Conservation (phyloP, 1,140 invertebrate species). For the Drosophila bipectinata region DNA sequence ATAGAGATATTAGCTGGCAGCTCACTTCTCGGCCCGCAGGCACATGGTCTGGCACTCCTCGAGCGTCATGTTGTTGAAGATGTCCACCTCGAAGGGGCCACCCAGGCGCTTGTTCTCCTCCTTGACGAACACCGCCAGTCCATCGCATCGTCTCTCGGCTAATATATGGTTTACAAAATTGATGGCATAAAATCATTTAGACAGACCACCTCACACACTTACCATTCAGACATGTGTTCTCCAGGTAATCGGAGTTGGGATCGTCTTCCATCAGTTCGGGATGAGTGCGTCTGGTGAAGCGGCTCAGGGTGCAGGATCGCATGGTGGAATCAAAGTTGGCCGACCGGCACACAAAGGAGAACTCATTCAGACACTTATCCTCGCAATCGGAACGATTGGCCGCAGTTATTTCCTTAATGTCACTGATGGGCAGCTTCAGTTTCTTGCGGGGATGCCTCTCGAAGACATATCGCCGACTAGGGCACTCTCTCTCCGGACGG, state of each 20-base stretch:
- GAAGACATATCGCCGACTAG: slow-evolving; percentile 93
- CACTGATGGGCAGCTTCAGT: slow-evolving; percentile 90
- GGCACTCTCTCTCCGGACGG: slow-evolving; percentile 93
- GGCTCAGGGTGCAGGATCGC: slow-evolving; percentile 91
- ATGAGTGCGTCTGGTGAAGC: slow-evolving; percentile 92
- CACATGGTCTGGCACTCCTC: slow-evolving; percentile 93
- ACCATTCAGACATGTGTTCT: slow-evolving; percentile 96
- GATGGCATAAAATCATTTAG: not conserved
- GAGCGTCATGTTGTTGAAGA: slow-evolving; percentile 92
- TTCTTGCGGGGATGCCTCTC: slow-evolving; percentile 93
- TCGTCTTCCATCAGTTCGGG: slow-evolving; percentile 93
- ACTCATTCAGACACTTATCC: slow-evolving; percentile 95
- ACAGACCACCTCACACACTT: slow-evolving; percentile 50
- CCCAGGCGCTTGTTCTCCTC: slow-evolving; percentile 94
- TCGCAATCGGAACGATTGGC: slow-evolving; percentile 94
- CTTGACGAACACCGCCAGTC: slow-evolving; percentile 93
- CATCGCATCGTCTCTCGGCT: slow-evolving; percentile 94
- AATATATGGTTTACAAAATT: slow-evolving; percentile 24
- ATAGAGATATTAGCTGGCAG: slow-evolving; percentile 26
- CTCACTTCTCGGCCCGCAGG: slow-evolving; percentile 90
- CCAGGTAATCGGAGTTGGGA: slow-evolving; percentile 94
- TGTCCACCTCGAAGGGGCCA: slow-evolving; percentile 93
- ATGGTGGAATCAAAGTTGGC: slow-evolving; percentile 91
- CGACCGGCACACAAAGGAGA: slow-evolving; percentile 93
- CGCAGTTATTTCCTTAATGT: slow-evolving; percentile 91